Conservation (phyloP, 1,140 invertebrate genomes). For the Drosophila melanogaster region DNA sequence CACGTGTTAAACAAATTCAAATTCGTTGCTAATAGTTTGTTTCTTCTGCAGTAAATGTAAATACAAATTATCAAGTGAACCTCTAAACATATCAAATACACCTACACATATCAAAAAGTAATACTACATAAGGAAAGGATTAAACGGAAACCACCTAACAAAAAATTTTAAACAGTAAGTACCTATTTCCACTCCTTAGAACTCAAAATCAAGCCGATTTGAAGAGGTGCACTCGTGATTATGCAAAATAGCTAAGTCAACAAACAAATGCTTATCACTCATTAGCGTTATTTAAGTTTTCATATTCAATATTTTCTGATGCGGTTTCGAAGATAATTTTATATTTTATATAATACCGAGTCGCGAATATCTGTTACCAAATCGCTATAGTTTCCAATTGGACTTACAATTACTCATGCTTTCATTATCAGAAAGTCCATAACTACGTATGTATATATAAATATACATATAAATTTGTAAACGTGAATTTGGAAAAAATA, state of each 20-base stretch:
- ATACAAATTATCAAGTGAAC: conserved; percentile 33
- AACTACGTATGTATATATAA: conserved; percentile 7
- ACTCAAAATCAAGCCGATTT: neutral
- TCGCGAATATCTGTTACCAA: too few relatives aligned
- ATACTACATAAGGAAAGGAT: conserved; percentile 15
- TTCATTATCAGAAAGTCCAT: conserved; percentile 23
- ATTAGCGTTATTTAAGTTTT: too few relatives aligned
- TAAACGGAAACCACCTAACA: conserved; percentile 17
- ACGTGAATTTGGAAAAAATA: conserved; percentile 6
- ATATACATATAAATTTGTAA: conserved; percentile 3
- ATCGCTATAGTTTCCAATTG: conserved; percentile 36
- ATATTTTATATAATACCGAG: too few relatives aligned
- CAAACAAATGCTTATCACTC: neutral
- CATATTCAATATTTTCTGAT: neutral
- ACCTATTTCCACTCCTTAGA: neutral
- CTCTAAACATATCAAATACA: conserved; percentile 28
- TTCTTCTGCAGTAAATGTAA: conserved; percentile 34
- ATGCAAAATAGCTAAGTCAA: conserved; percentile 6
- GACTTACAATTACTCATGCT: conserved; percentile 36
- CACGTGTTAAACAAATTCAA: conserved; percentile 24
- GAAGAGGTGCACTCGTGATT: conserved; percentile 4
- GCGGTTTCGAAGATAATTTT: neutral
- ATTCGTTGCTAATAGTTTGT: conserved; percentile 20
- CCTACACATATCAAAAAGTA: conserved; percentile 10
- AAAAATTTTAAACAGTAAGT: conserved; percentile 37